Percentiles rank a stretch among this genome's conserved stretches.
These are phyloP conservation scores for Bombus soroeensis DNA, from an alignment of 1,140 invertebrate species.

Conservation along the genomic window DNA sequence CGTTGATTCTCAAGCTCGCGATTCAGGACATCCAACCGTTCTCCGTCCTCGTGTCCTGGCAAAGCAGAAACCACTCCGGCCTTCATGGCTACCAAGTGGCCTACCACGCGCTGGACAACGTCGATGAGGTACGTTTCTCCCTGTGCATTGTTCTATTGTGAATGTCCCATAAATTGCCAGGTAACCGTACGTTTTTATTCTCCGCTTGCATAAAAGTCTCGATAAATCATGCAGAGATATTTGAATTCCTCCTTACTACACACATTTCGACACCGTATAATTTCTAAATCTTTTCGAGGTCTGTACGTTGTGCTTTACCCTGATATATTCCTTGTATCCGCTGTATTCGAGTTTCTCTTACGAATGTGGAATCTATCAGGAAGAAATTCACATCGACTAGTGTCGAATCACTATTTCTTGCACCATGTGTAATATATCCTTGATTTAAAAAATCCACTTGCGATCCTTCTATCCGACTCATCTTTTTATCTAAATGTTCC, in stretches of 20 bases:
- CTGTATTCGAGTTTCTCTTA: background rate
- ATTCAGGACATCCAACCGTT: constrained; percentile 94
- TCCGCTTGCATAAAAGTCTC: background rate
- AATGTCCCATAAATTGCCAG: background rate
- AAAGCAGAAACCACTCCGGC: constrained; percentile 93
- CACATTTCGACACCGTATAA: background rate
- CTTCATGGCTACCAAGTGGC: constrained; percentile 91
- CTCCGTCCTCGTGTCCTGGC: constrained; percentile 93
- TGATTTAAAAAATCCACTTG: background rate
- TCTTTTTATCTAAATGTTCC: too few relatives aligned
- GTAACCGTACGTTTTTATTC: too few relatives aligned
- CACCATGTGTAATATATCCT: too few relatives aligned
- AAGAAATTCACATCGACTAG: too few relatives aligned
- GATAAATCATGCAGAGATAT: background rate
- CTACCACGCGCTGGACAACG: constrained; percentile 89
- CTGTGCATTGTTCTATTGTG: background rate
- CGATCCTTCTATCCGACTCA: too few relatives aligned
- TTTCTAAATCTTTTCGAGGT: too few relatives aligned
- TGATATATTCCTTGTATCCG: background rate
- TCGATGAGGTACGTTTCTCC: constrained; percentile 80
- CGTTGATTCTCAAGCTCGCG: constrained; percentile 90
- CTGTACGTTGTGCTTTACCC: background rate
- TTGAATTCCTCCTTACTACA: background rate
- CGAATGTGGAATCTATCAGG: background rate
- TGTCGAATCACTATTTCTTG: background rate